These are phyloP conservation scores for Cacoxenus indagator DNA, from an alignment of 2,888 invertebrate genomes.

Conservation along the genomic window DNA sequence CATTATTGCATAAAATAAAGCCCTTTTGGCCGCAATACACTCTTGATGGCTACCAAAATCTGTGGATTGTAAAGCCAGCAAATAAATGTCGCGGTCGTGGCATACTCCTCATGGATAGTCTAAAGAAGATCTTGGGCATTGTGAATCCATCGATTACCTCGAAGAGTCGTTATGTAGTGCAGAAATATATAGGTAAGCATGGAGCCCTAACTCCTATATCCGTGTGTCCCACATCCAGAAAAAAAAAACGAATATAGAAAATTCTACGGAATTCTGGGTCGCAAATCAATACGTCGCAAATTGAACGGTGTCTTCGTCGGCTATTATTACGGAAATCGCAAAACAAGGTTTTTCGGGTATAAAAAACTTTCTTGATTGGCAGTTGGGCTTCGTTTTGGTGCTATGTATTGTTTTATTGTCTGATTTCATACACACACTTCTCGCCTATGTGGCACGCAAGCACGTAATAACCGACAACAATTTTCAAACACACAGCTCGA, in stretches of 20 bases:
- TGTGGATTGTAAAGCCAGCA: slow-evolving; percentile 96
- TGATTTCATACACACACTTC: not conserved
- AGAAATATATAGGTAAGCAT: slow-evolving; percentile 91
- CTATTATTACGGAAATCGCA: slow-evolving; percentile 7
- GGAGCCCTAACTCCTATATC: slow-evolving; percentile 9
- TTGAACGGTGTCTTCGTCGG: slow-evolving; percentile 22
- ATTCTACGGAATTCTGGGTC: slow-evolving; percentile 45
- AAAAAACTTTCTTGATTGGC: not conserved
- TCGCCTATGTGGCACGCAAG: not conserved
- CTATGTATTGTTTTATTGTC: not conserved
- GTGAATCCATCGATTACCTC: slow-evolving; percentile 78
- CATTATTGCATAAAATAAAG: slow-evolving; percentile 77
- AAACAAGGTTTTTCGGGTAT: not conserved
- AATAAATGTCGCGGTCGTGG: slow-evolving; percentile 93
- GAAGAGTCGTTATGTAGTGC: slow-evolving; percentile 89
- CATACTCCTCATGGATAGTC: slow-evolving; percentile 86
- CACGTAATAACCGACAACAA: not conserved
- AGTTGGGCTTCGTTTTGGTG: not conserved
- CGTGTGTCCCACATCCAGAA: slow-evolving; percentile 20
- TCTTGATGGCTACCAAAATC: slow-evolving; percentile 86
- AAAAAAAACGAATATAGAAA: slow-evolving; percentile 39
- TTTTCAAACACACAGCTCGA: slow-evolving; percentile 18
- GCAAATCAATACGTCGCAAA: slow-evolving; percentile 44
- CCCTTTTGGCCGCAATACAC: slow-evolving; percentile 86
- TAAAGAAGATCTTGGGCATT: slow-evolving; percentile 85